These are phyloP conservation scores for Polydrusus tereticollis DNA, from an alignment of 2,888 invertebrate species.

Conservation along the genomic window DNA sequence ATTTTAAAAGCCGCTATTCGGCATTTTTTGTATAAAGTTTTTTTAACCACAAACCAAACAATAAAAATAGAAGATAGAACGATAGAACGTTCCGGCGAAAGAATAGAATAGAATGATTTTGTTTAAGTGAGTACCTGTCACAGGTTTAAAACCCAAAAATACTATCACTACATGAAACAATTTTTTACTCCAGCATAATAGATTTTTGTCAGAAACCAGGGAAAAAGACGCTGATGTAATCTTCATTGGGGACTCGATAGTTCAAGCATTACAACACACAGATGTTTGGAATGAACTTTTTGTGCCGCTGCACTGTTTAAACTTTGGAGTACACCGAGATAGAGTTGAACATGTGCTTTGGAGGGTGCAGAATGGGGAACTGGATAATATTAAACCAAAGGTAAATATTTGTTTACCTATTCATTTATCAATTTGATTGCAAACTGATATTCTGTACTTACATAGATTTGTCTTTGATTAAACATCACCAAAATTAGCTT, in stretches of 20 bases:
- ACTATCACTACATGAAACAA: neutral
- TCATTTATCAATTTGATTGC: too few relatives aligned
- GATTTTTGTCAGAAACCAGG: conserved; percentile 86
- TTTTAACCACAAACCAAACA: too few relatives aligned
- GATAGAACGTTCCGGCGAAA: too few relatives aligned
- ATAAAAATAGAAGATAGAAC: too few relatives aligned
- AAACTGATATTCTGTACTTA: too few relatives aligned
- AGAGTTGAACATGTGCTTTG: conserved; percentile 90
- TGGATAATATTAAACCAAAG: conserved; percentile 91
- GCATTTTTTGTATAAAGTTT: too few relatives aligned
- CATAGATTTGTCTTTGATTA: too few relatives aligned
- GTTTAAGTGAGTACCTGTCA: too few relatives aligned
- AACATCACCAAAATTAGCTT: too few relatives aligned
- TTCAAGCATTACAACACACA: conserved; percentile 85
- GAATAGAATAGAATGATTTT: too few relatives aligned
- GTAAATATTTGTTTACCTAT: too few relatives aligned
- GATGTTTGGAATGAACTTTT: conserved; percentile 92
- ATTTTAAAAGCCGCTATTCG: neutral
- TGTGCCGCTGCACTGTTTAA: conserved; percentile 91
- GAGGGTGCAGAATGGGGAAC: conserved; percentile 90
- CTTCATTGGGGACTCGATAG: conserved; percentile 90
- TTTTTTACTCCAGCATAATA: conserved; percentile 77
- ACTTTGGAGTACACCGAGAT: conserved; percentile 92
- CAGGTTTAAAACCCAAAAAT: too few relatives aligned
- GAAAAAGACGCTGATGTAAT: conserved; percentile 94